Base-by-base conservation (phyloP, 1,140 invertebrate genomes). In the Philaenus spumarius region DNA sequence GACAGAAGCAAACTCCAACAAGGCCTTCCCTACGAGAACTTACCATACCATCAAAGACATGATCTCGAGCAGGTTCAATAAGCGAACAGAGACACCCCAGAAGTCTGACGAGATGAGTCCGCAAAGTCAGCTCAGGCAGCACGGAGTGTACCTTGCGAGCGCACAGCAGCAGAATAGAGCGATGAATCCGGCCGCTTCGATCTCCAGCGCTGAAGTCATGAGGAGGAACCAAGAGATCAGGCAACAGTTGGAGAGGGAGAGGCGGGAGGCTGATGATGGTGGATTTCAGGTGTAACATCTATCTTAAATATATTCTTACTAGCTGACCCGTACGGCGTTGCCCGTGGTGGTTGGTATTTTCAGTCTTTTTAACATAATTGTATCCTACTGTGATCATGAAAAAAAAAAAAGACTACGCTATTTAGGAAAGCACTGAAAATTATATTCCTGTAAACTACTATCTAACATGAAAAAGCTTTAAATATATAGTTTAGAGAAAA, bases 21-120 rank as follows among this genome's bases (percentile, higher is more conserved):
- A 56, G 11, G 65, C 69, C 34, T 71, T 75, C 50, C 68, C 71
- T 14, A 64, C 72, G 4, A 40, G 86, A 70, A 90, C 87, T 0
- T 91, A 90, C 68, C 85, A 89, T 67, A 86, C 87, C 19, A 81
- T 91, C 54, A 90, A 89, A 75, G 87, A 89, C 68, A 89, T 90
- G 77, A 87, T 91, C 66, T 88, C 86, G 4, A 88, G 83, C 71
- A 82, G 84, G 68, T 90, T 91, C 69, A 85, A 84, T 53, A 67
- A 66, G 50, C 46, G 51, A 14, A 62, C 57, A 58, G 51, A 43
- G 14, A 59, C 60, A 30, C 51, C 46, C 11, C 24, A 57, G 19
- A 35, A 43, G 24, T 54, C 58, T 20, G 53, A 55, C 4, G 37
- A 42, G 14, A 39, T 66, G 19, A 67, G 66, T 24, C 67, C 67